phyloP scores from a whole-genome alignment of 2,797 vertebrate species.

The Microctenopoma stevenorrisi region DNA sequence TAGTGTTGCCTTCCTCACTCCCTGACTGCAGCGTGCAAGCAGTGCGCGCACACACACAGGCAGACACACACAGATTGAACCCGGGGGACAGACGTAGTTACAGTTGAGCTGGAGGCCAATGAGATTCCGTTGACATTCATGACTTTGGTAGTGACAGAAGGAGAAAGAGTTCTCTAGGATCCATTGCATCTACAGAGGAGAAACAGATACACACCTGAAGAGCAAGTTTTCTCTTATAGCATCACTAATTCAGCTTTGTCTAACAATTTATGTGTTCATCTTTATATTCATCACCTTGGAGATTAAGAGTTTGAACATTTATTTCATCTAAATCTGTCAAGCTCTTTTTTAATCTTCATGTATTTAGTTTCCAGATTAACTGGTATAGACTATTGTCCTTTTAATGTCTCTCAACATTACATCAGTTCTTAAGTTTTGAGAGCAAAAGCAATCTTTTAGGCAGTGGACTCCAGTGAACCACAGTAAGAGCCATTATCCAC shows the following conservation, averaged over 20 bases:
- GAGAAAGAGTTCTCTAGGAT: slow-evolving; percentile 42
- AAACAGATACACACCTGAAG: slow-evolving; percentile 57
- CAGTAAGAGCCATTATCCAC: too few relatives aligned
- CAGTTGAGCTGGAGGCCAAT: slow-evolving; percentile 77
- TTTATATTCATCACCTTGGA: slow-evolving; percentile 38
- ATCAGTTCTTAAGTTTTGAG: slow-evolving; percentile 35
- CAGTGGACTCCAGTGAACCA: neutral
- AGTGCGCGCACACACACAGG: slow-evolving; percentile 1
- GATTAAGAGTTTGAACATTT: slow-evolving; percentile 46
- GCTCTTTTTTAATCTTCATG: slow-evolving; percentile 27
- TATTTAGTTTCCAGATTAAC: slow-evolving; percentile 51
- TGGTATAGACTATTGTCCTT: slow-evolving; percentile 6
- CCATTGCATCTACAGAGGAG: slow-evolving; percentile 59
- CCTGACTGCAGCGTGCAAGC: slow-evolving; percentile 27
- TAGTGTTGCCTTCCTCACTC: slow-evolving; percentile 25
- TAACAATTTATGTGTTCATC: slow-evolving; percentile 3
- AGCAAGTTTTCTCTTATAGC: slow-evolving; percentile 54
- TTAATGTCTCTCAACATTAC: slow-evolving; percentile 12
- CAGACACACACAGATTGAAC: slow-evolving; percentile 38
- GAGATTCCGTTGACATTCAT: slow-evolving; percentile 73
- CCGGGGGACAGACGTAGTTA: slow-evolving; percentile 55
- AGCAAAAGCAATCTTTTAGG: slow-evolving; percentile 1
- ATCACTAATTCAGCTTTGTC: slow-evolving; percentile 16
- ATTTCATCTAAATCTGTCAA: slow-evolving; percentile 34
- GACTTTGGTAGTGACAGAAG: slow-evolving; percentile 27